Conservation (phyloP, 1,140 invertebrate species). For the Panagrolaimus sp. region DNA sequence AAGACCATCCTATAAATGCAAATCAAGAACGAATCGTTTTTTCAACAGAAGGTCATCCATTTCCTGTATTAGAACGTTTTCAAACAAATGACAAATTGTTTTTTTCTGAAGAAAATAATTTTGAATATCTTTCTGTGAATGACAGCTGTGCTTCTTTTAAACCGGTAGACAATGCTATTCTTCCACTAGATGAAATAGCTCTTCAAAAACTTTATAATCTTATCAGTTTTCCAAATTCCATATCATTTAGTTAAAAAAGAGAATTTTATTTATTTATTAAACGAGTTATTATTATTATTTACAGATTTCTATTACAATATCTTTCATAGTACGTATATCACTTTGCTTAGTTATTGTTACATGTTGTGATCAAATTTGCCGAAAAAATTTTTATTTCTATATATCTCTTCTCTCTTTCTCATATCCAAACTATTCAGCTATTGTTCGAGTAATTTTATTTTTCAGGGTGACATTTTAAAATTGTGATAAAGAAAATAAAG, state of each 20-base stretch:
- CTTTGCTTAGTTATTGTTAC: too few species aligned
- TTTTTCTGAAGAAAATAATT: not conserved
- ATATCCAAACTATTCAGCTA: too few species aligned
- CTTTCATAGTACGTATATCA: too few species aligned
- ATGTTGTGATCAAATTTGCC: too few species aligned
- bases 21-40: constrained; percentile 65
- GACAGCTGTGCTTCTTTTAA: constrained; percentile 3
- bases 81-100: constrained; percentile 32
- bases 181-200: not conserved
- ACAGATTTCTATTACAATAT: too few species aligned
- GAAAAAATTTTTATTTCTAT: too few species aligned
- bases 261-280: too few species aligned
- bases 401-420: too few species aligned
- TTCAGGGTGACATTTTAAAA: too few species aligned
- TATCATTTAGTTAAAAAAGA: not conserved
- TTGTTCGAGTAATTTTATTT: too few species aligned
- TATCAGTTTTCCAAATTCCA: constrained; percentile 4
- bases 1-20: constrained; percentile 66
- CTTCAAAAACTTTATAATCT: constrained; percentile 12
- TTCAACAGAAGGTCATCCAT: constrained; percentile 69
- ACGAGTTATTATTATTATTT: too few species aligned
- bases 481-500: too few species aligned
- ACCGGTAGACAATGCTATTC: constrained; percentile 6
- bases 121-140: not conserved
- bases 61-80: constrained; percentile 63